Base-by-base conservation (phyloP, 2,888 invertebrate species). In the Halictus quadricinctus region DNA sequence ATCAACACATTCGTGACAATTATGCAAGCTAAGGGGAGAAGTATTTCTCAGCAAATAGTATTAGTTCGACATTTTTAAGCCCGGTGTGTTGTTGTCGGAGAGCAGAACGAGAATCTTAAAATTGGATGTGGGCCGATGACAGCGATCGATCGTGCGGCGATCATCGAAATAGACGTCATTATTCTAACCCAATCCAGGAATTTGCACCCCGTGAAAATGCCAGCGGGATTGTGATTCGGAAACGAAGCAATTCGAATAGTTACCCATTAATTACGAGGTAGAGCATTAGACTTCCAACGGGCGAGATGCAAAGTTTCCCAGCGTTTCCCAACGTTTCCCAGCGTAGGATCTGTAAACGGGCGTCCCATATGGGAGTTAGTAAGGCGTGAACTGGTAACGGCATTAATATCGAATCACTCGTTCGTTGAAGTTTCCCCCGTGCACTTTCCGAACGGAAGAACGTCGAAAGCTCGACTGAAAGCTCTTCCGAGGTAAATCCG, bases 381-480 rank as follows among this genome's bases (percentile, higher is more conserved):
- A 88, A 90, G 89, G 85, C 87, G 88, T 81, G 85, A 90, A 90
- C 88, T 89, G 81, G 86, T 91, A 90, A 88, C 84, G 90, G 81
- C 86, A 91, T 90, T 91, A 91, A 90, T 90, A 90, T 90, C 87
- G 88, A 91, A 90, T 90, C 87, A 88, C 84, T 88, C 83, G 89
- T 85, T 90, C 89, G 83, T 84, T 84, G 84, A 79, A 90, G 84
- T 85, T 64, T 66, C 85, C 43, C 80, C 74, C 81, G 80, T 84
- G 86, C 77, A 80, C 79, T 79, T 85, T 80, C 83, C 79, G 74
- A 83, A 81, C 73, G 86, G 80, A 90, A 83, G 81, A 85, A 87
- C 90, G 76, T 8, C 36, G 88, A 84, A 81, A 88, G 82, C 86
- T 76, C 41, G 78, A 72, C 73, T 88, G 85, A 87, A 89, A 89